phyloP scores from a whole-genome alignment of 23 tunicate genomes.

The Oikopleura albicans region DNA sequence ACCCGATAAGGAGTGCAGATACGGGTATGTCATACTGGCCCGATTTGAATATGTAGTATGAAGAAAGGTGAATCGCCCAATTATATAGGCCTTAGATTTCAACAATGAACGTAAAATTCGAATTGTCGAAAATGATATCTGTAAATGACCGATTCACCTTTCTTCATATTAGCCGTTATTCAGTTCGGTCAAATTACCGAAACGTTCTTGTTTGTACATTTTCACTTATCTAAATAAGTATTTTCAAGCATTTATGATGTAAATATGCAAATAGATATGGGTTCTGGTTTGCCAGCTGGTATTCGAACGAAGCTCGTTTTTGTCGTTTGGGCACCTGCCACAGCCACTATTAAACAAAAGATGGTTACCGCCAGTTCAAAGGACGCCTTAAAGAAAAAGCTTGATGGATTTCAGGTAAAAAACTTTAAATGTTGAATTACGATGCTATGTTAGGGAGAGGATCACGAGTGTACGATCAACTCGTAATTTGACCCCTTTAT shows the following conservation, averaged over 20 bases:
- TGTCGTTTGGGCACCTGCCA: background rate
- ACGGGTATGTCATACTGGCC: background rate
- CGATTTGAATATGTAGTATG: too few relatives aligned
- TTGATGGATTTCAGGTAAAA: background rate
- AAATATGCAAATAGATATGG: background rate
- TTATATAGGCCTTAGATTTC: too few relatives aligned
- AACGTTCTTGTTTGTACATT: background rate
- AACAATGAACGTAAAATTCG: too few relatives aligned
- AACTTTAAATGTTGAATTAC: too few relatives aligned
- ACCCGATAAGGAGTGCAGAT: background rate
- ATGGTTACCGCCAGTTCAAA: background rate
- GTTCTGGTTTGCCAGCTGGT: background rate
- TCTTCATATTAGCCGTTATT: too few relatives aligned
- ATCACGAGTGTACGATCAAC: too few relatives aligned
- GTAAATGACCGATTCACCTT: too few relatives aligned
- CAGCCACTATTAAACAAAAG: background rate
- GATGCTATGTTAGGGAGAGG: too few relatives aligned
- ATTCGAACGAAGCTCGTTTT: background rate
- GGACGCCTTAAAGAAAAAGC: background rate
- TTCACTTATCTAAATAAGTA: background rate
- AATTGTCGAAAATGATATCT: too few relatives aligned
- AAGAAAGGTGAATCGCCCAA: too few relatives aligned
- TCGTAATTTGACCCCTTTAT: too few relatives aligned
- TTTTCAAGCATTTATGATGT: background rate
- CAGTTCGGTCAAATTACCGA: too few relatives aligned